Evolutionary conservation across 30 jellyfish, hydroid and myxozoan species (phyloP), one percentile per base, ranked within the genome.

Genomic region (Pseudorhiza aurosa): DNA sequence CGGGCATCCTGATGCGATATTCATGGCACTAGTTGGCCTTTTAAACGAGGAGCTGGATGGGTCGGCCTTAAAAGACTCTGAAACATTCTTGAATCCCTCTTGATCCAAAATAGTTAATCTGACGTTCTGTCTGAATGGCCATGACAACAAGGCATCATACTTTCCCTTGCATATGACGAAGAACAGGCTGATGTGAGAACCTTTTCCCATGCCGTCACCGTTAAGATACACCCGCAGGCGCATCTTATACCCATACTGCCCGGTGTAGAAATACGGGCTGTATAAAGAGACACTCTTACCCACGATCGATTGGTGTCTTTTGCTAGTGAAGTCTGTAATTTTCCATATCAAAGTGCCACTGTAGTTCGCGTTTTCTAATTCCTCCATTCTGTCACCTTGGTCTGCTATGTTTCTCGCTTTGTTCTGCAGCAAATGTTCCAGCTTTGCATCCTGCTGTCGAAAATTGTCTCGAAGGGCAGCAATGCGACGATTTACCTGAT

Each of bases 1-100:
- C 36, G 98, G 98, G 67, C 95, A 73, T 8, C 98, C 98, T 0
- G 98, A 94, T n/a, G 98, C 98, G n/a, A 92, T 72, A 65, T 92
- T 92, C 96, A 78, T 92, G 47, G 83, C 87, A 14, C 77, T 75
- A 49, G 40, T 59, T 6, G 98, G 98, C 65, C 83, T 50, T 47
- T 67, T 89, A 65, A 92, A 92, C 24, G 97, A 87, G 10, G 98
- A 78, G 30, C 97, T 87, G 33, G 70, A 14, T 10, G 92, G 88
- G 72, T 92, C 95, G 1, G 98, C 96, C 42, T 51, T 57, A 78
- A 92, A 92, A n/a, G 94, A 53, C 36, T 92, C 96, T 45, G 72
- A 51, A 17, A 78, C 81, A 87, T 85, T 81, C 17, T 58, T 87
- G 24, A 65, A 72, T 30, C 39, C 58, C 39, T 75, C 87, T 43